A percentile compares a stretch with the other conserved stretches of the same genome.
These are phyloP conservation scores for Myotis myotis DNA, from an alignment of 2,797 vertebrate genomes.

Conservation along the genomic window DNA sequence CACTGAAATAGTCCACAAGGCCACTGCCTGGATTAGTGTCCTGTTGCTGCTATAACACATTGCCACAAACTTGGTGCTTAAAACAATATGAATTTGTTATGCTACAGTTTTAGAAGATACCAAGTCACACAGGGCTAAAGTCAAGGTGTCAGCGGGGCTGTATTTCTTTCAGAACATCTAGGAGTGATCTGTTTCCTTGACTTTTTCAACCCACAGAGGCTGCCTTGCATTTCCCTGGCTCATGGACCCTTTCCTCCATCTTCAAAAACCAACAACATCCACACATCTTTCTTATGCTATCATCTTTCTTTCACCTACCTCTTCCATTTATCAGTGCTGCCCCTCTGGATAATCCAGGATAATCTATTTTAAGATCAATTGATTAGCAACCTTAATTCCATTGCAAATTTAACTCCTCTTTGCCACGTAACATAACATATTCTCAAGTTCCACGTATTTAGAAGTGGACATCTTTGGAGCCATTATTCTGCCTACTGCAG, in stretches of 20 bases:
- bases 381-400: neutral
- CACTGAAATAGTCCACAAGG: neutral
- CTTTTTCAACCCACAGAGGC: neutral
- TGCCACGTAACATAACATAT: neutral
- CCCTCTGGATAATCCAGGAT: neutral
- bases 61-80: neutral
- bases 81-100: neutral
- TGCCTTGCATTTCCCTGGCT: neutral
- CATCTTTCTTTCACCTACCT: neutral
- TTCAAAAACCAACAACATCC: neutral
- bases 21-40: neutral
- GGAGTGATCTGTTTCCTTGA: neutral
- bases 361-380: conserved; percentile 8
- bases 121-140: neutral
- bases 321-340: neutral
- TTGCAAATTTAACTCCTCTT: neutral
- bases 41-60: neutral
- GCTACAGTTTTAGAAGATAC: neutral
- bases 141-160: neutral
- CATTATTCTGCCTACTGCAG: neutral
- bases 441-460: neutral
- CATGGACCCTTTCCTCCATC: neutral
- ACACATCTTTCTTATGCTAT: neutral
- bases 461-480: neutral
- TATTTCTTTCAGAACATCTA: neutral